Conservation (phyloP, 2,797 vertebrate species). For the Scolopax bukidnonensis region DNA sequence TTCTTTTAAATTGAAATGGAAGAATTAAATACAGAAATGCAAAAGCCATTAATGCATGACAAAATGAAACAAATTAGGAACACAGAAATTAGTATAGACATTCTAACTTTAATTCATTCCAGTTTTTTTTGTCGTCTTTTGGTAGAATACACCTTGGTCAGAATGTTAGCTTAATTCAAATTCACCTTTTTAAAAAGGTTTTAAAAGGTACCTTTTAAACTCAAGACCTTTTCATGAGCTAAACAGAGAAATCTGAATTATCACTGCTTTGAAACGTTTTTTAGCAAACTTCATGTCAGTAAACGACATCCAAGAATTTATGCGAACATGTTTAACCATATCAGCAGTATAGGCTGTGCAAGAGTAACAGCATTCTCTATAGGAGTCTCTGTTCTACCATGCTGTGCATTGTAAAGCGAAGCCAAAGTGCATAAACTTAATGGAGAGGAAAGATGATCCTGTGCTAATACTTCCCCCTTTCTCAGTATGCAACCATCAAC, state of each 20-base stretch:
- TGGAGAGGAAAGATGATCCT: conserved; percentile 17
- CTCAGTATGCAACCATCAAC: not conserved
- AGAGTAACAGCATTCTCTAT: not conserved
- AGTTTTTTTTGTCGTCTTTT: not conserved
- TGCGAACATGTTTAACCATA: not conserved
- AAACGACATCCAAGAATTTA: not conserved
- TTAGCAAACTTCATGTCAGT: not conserved
- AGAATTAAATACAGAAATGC: not conserved
- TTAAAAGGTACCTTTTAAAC: not conserved
- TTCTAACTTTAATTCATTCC: not conserved
- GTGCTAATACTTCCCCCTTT: not conserved
- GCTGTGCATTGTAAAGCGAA: not conserved
- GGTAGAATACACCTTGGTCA: not conserved
- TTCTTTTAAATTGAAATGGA: not conserved
- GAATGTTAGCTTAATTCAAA: not conserved
- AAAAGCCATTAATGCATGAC: not conserved
- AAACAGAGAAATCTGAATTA: not conserved
- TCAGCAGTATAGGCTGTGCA: not conserved
- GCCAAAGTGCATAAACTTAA: conserved; percentile 37
- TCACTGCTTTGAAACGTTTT: not conserved
- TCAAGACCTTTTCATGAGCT: not conserved
- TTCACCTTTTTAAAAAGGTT: not conserved
- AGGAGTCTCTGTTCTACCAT: not conserved
- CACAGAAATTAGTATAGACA: not conserved
- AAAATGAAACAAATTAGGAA: not conserved